phyloP scores from a whole-genome alignment of 2,797 vertebrate species.

The Enteromius trimaculatus region DNA sequence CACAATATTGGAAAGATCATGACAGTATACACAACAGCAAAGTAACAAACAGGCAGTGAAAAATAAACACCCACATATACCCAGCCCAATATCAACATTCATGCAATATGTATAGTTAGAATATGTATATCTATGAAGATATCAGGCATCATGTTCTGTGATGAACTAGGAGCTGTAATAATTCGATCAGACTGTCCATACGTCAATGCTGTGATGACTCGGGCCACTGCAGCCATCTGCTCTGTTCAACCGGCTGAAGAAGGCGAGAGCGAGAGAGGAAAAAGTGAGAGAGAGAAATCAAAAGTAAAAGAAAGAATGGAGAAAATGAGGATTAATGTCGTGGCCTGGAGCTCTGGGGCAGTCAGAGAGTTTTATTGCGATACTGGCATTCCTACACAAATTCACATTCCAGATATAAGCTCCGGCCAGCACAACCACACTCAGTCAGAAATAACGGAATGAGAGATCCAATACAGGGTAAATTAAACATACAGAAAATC shows the following conservation, averaged over 20 bases:
- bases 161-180: constrained; percentile 20
- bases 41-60: constrained; percentile 22
- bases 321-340: constrained; percentile 37
- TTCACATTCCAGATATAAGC: constrained; percentile 34
- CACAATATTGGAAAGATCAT: not conserved
- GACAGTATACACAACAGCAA: constrained; percentile 4
- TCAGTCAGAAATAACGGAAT: constrained; percentile 19
- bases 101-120: constrained; percentile 39
- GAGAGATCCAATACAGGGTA: constrained; percentile 14
- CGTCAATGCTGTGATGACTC: constrained; percentile 1
- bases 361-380: constrained; percentile 34
- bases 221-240: constrained; percentile 68
- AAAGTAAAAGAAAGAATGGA: constrained; percentile 41
- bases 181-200: constrained; percentile 33
- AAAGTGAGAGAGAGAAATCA: constrained; percentile 18
- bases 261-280: constrained; percentile 2
- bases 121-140: constrained; percentile 8
- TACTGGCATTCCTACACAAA: constrained; percentile 35
- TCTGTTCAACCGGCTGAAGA: constrained; percentile 70
- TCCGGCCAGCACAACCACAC: not conserved
- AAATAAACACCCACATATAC: constrained; percentile 24
- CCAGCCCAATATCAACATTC: constrained; percentile 30
- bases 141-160: constrained; percentile 10
- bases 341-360: constrained; percentile 16
- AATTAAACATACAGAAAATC: not conserved